A percentile compares a stretch with the other conserved stretches of the same genome.
Conservation (phyloP, 2,888 invertebrate genomes). For the Drymonia ruficornis region DNA sequence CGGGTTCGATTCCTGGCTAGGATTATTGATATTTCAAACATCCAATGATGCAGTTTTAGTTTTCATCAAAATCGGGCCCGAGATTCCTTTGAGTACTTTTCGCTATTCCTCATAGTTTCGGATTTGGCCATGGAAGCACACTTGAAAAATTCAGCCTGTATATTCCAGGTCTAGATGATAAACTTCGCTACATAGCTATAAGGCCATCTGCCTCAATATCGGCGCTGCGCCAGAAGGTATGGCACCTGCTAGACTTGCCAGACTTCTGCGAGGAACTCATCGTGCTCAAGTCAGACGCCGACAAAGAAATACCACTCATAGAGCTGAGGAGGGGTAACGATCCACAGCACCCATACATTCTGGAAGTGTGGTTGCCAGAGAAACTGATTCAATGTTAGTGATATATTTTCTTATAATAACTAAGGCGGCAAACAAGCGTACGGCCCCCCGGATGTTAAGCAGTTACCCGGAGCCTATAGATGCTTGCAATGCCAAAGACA, state of each 20-base stretch:
- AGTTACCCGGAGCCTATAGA: no score
- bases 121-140: no score
- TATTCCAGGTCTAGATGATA: slow-evolving; percentile 59
- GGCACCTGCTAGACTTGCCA: slow-evolving; percentile 72
- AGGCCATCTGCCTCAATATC: slow-evolving; percentile 65
- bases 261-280: slow-evolving; percentile 77
- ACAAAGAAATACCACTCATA: slow-evolving; percentile 62
- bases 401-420: not conserved
- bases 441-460: no score
- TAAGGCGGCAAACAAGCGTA: no score
- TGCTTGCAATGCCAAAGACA: no score
- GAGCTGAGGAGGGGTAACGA: slow-evolving; percentile 70
- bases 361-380: slow-evolving; percentile 72
- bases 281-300: slow-evolving; percentile 57
- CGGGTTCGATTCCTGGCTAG: no score
- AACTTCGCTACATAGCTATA: slow-evolving; percentile 67
- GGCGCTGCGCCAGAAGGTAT: slow-evolving; percentile 70
- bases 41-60: no score
- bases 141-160: not conserved
- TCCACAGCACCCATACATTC: slow-evolving; percentile 65
- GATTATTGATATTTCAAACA: no score
- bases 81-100: no score
- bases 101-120: no score
- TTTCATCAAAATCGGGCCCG: no score
- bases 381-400: slow-evolving; percentile 43